Evolutionary conservation across 2,113 vertebrate genomes (phyloP).

Genomic region (Muntiacus muntjak): DNA sequence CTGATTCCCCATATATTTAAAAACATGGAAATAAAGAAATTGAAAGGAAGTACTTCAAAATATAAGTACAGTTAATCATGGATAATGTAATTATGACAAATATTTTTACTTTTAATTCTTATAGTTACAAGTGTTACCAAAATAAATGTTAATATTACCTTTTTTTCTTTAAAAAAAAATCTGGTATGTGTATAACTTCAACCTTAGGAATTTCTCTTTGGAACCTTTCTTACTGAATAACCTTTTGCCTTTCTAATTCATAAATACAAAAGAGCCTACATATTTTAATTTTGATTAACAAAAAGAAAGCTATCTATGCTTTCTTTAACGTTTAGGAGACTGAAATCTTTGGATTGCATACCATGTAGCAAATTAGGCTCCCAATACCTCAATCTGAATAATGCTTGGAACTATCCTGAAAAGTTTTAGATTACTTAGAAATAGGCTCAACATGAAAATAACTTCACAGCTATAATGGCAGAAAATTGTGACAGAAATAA

Average conservation of each 20-base stretch:
- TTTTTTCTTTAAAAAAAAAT: background rate
- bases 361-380: background rate
- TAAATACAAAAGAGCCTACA: slow-evolving; percentile 24
- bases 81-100: background rate
- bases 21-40: background rate
- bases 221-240: background rate
- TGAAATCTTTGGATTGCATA: slow-evolving; percentile 7
- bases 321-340: slow-evolving; percentile 38
- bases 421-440: slow-evolving; percentile 52
- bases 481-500: slow-evolving; percentile 51
- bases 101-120: background rate
- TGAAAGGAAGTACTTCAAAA: background rate
- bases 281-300: slow-evolving; percentile 45
- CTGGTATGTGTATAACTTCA: background rate
- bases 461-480: slow-evolving; percentile 2
- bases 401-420: slow-evolving; percentile 40
- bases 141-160: background rate
- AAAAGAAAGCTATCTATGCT: background rate
- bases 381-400: slow-evolving; percentile 13
- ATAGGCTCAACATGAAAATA: slow-evolving; percentile 54
- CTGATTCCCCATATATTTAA: background rate
- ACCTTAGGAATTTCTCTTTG: background rate
- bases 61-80: background rate
- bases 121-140: background rate
- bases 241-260: slow-evolving; percentile 20